Evolutionary conservation across 2,888 invertebrate genomes (phyloP).

Genomic region (Parelbella ahira): DNA sequence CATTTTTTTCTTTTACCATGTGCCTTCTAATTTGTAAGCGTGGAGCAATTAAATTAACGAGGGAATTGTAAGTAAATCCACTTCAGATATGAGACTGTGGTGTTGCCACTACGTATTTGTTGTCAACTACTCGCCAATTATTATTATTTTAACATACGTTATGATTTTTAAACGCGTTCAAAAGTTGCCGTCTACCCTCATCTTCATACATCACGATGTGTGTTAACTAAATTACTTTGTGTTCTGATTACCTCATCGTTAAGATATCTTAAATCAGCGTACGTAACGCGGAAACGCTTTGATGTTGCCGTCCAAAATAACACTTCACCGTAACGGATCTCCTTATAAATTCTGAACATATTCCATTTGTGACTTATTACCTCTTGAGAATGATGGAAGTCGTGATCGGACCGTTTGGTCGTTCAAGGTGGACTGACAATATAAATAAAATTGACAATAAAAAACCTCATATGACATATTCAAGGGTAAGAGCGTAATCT

Average conservation of each 20-base stretch:
- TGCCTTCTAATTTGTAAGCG: constrained; percentile 27
- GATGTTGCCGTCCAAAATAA: constrained; percentile 4
- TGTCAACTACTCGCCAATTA: too few relatives aligned
- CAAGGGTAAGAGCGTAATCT: constrained; percentile 44
- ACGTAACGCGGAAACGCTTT: constrained; percentile 10
- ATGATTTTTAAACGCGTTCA: too few relatives aligned
- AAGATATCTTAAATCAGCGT: constrained; percentile 2
- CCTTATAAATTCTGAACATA: constrained; percentile 10
- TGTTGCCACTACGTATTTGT: background rate
- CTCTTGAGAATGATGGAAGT: constrained; percentile 31
- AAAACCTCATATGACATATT: constrained; percentile 44
- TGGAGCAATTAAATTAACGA: constrained; percentile 23
- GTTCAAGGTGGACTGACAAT: constrained; percentile 54
- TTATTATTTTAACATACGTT: too few relatives aligned
- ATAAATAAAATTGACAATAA: constrained; percentile 50
- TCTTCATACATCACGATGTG: too few relatives aligned
- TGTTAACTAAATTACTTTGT: too few relatives aligned
- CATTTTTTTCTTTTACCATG: constrained; percentile 27
- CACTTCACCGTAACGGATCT: constrained; percentile 3
- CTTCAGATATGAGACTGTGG: background rate
- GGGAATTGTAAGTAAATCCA: constrained; percentile 21
- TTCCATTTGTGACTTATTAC: constrained; percentile 20
- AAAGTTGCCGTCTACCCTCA: too few relatives aligned
- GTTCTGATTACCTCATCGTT: constrained; percentile 10
- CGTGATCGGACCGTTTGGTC: constrained; percentile 61